Conservation (phyloP, 2,888 invertebrate species). For the Taphrorychus bicolor region DNA sequence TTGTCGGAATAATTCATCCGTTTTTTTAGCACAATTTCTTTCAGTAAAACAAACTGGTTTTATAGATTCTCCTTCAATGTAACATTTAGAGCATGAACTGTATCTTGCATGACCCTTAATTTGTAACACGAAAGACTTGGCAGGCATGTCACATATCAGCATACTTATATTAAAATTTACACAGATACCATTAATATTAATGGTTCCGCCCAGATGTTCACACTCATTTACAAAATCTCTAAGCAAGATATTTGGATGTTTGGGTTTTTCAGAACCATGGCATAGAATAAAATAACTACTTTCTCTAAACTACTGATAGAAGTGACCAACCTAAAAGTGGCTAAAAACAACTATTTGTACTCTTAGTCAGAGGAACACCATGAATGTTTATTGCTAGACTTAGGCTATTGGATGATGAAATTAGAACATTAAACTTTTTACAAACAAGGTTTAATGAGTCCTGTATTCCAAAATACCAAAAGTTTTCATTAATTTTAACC, state of each 20-base stretch:
- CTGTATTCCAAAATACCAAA: too few species aligned
- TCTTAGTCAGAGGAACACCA: conserved; percentile 33
- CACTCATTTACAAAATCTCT: conserved; percentile 31
- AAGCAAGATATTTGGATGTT: conserved; percentile 29
- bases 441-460: too few species aligned
- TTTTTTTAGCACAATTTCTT: conserved; percentile 20
- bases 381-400: conserved; percentile 32
- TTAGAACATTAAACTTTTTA: too few species aligned
- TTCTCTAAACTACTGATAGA: too few species aligned
- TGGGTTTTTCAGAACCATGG: conserved; percentile 32
- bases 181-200: neutral
- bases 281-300: too few species aligned
- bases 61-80: conserved; percentile 23
- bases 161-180: conserved; percentile 10
- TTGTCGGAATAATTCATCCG: conserved; percentile 30
- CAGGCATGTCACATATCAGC: conserved; percentile 36
- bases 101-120: conserved; percentile 32
- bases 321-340: conserved; percentile 31
- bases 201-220: neutral
- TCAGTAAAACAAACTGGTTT: conserved; percentile 25
- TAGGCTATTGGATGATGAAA: too few species aligned
- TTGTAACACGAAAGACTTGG: conserved; percentile 34
- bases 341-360: conserved; percentile 36
- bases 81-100: conserved; percentile 31
- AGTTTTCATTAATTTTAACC: too few species aligned